Percentiles rank a stretch among this genome's conserved stretches.
Evolutionary conservation across 2,113 vertebrate genomes (phyloP).

Genomic region (Oriolus oriolus): DNA sequence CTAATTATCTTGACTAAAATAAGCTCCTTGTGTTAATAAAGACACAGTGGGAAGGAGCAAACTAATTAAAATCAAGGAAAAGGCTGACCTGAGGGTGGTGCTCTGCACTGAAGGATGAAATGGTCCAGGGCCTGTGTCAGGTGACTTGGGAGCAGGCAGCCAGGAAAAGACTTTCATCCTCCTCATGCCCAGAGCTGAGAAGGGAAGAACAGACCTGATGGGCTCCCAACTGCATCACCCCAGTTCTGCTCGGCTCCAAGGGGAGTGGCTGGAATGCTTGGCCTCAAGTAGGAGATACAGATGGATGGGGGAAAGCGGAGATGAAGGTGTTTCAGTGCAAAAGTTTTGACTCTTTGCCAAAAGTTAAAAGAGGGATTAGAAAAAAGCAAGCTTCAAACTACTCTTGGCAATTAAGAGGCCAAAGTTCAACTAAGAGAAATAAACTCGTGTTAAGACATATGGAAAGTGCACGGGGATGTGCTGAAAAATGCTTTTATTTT

Average conservation of each 20-base stretch:
- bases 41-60: background rate
- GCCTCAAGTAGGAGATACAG: background rate
- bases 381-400: background rate
- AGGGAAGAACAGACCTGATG: background rate
- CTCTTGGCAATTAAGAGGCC: background rate
- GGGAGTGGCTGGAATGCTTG: background rate
- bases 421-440: constrained; percentile 16
- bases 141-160: background rate
- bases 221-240: background rate
- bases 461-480: constrained; percentile 9
- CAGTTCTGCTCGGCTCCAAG: background rate
- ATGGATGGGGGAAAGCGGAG: background rate
- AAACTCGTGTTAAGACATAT: background rate
- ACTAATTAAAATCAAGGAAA: background rate
- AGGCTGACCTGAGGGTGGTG: background rate
- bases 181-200: background rate
- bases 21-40: background rate
- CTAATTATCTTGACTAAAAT: constrained; percentile 5
- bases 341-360: background rate
- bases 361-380: background rate
- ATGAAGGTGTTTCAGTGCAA: background rate
- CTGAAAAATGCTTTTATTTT: constrained; percentile 63
- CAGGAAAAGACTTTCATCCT: background rate
- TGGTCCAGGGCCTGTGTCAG: background rate
- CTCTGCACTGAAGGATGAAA: background rate